These are phyloP conservation scores for Gasterosteus aculeatus DNA, from an alignment of 2,113 vertebrate species.

Conservation along the genomic window DNA sequence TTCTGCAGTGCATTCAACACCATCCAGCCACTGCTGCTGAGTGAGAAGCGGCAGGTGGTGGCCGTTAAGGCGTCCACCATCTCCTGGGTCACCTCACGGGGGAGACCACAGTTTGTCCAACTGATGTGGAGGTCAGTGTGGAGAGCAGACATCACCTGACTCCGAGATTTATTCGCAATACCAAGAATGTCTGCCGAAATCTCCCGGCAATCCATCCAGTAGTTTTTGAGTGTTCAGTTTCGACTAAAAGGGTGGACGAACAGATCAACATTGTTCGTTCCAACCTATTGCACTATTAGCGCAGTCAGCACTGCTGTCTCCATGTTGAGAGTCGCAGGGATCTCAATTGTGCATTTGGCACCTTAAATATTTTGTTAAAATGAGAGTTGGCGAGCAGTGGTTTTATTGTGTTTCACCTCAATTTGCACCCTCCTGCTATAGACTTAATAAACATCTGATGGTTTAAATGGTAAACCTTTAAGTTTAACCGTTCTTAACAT, in stretches of 20 bases:
- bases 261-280: neutral
- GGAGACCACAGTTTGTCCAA: no score
- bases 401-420: conserved; percentile 1
- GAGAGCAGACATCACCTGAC: no score
- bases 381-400: neutral
- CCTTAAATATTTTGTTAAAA: neutral
- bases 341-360: neutral
- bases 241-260: neutral
- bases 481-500: conserved; percentile 7
- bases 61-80: no score
- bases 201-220: neutral
- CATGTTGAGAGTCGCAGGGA: neutral
- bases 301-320: neutral
- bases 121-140: no score
- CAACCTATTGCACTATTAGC: neutral
- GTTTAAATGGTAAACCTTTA: conserved; percentile 22
- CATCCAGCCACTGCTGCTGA: no score
- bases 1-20: no score
- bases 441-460: conserved; percentile 4
- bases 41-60: no score
- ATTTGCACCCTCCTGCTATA: neutral
- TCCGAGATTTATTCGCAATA: neutral
- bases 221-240: neutral
- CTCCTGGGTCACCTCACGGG: no score
- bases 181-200: neutral